Percentiles rank a stretch among this genome's conserved stretches.
phyloP scores from a whole-genome alignment of 2,113 vertebrate species.

The Pampusana beccarii region DNA sequence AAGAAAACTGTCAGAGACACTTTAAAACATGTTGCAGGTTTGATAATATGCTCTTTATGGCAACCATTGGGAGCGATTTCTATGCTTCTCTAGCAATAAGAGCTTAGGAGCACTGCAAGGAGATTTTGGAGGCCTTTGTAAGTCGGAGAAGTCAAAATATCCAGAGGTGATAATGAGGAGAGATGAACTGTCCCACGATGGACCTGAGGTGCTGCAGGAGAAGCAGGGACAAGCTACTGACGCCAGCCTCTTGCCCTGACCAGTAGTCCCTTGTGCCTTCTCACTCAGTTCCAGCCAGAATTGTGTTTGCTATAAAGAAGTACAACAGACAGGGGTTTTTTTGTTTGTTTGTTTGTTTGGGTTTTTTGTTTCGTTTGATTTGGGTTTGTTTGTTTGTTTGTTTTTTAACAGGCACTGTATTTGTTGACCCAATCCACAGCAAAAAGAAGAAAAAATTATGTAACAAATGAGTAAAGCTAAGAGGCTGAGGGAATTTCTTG shows the following conservation, averaged over 20 bases:
- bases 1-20: not conserved
- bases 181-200: not conserved
- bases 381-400: not conserved
- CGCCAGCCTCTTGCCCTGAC: not conserved
- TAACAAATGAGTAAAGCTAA: slow-evolving; percentile 34
- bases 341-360: no score
- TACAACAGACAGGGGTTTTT: not conserved
- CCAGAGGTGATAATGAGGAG: not conserved
- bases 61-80: not conserved
- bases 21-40: not conserved
- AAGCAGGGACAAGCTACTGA: not conserved
- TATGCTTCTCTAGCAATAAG: not conserved
- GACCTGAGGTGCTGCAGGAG: not conserved
- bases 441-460: not conserved
- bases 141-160: not conserved
- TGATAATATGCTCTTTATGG: not conserved
- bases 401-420: not conserved
- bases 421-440: not conserved
- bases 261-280: not conserved
- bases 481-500: slow-evolving; percentile 62
- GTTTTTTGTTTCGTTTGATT: not conserved
- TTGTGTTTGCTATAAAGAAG: not conserved
- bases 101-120: not conserved
- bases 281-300: not conserved
- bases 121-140: not conserved